These are phyloP conservation scores for Gymnorhina tibicen DNA, from an alignment of 2,113 vertebrate genomes.

Conservation along the genomic window DNA sequence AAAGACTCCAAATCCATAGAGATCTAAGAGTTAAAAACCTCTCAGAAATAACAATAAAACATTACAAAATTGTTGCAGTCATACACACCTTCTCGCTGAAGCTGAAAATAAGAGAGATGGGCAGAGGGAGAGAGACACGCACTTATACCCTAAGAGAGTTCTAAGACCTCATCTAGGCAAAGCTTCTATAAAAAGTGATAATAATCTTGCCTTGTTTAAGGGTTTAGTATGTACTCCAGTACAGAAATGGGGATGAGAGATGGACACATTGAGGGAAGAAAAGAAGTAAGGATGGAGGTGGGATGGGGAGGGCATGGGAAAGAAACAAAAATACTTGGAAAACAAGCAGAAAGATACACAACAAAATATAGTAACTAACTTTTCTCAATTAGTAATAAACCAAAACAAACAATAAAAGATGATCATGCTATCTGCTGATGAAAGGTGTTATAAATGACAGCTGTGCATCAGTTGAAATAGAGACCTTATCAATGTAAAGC, in stretches of 20 bases:
- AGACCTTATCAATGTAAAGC: not conserved
- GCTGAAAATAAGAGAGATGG: not conserved
- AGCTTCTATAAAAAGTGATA: not conserved
- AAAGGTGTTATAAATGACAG: not conserved
- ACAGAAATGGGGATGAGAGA: not conserved
- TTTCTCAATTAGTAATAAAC: not conserved
- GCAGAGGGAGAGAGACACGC: not conserved
- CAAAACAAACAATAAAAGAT: not conserved
- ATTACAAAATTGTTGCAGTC: not conserved
- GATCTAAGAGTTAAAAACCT: not conserved
- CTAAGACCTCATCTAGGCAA: not conserved
- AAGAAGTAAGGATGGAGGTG: not conserved
- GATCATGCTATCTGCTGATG: not conserved
- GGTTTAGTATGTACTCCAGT: not conserved
- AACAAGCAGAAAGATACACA: not conserved
- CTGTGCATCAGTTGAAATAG: not conserved
- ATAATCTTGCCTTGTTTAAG: not conserved
- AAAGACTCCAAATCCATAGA: not conserved
- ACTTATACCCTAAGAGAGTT: not conserved
- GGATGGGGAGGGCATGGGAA: too few species aligned
- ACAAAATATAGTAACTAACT: not conserved
- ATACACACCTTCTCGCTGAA: not conserved
- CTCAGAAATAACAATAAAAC: not conserved
- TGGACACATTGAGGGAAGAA: not conserved
- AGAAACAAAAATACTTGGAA: not conserved